phyloP scores from a whole-genome alignment of 2,888 invertebrate genomes.

The Machimus atricapillus region DNA sequence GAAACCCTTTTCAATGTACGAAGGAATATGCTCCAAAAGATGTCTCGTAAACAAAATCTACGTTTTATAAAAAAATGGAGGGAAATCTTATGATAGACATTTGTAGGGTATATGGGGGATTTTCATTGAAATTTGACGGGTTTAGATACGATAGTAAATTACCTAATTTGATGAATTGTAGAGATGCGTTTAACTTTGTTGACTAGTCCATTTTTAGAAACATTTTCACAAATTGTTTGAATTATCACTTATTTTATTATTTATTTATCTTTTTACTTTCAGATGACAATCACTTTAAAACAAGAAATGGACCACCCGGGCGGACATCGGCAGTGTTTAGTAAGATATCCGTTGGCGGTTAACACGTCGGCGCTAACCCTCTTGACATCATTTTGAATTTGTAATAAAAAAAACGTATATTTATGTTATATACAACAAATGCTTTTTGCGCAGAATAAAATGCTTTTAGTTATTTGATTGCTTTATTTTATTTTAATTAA shows the following conservation, averaged over 20 bases:
- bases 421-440: not conserved
- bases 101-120: not conserved
- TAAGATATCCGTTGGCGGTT: not conserved
- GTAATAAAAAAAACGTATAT: not conserved
- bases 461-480: conserved; percentile 23
- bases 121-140: not conserved
- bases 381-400: not conserved
- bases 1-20: not conserved
- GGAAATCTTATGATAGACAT: not conserved
- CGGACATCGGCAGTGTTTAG: not conserved
- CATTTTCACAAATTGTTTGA: not conserved
- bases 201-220: not conserved
- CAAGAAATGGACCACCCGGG: not conserved
- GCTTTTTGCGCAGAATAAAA: not conserved
- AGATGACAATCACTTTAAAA: not conserved
- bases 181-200: not conserved
- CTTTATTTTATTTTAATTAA: not conserved
- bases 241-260: not conserved
- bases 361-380: not conserved
- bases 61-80: not conserved
- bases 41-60: not conserved
- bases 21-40: not conserved
- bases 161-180: not conserved
- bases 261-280: not conserved
- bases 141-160: not conserved